These are phyloP conservation scores for Mactra quadrangularis DNA, from an alignment of 1,140 invertebrate species.

Conservation along the genomic window DNA sequence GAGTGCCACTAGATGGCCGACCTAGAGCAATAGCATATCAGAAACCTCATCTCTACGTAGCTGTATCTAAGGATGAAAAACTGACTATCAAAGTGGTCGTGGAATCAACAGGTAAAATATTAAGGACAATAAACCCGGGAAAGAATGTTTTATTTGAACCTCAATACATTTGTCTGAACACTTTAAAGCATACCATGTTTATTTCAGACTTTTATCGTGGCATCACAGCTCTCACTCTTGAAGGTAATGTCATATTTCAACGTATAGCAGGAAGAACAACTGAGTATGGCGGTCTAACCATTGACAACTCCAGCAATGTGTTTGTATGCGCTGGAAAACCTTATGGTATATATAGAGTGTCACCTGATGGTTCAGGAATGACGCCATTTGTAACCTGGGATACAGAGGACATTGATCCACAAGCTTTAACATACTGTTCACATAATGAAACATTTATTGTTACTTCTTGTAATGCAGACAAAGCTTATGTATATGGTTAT, in stretches of 20 bases:
- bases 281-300: constrained; percentile 35
- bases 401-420: constrained; percentile 43
- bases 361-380: constrained; percentile 12
- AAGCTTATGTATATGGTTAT: constrained; percentile 50
- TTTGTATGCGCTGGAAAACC: constrained; percentile 55
- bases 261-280: not conserved
- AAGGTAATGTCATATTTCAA: constrained; percentile 38
- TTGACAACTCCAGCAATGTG: constrained; percentile 16
- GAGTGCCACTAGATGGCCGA: constrained; percentile 14
- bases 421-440: constrained; percentile 39
- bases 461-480: constrained; percentile 42
- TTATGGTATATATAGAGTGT: constrained; percentile 46
- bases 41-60: constrained; percentile 14
- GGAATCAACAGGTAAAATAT: constrained; percentile 13
- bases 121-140: constrained; percentile 31
- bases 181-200: not conserved
- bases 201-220: constrained; percentile 49
- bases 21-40: constrained; percentile 43
- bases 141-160: constrained; percentile 41
- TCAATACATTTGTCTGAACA: constrained; percentile 32
- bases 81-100: constrained; percentile 1
- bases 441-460: constrained; percentile 43
- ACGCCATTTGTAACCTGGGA: constrained; percentile 34
- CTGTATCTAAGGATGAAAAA: constrained; percentile 13
- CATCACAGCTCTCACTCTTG: constrained; percentile 20